Evolutionary conservation across 2,888 invertebrate species (phyloP).

Genomic region (Eutolmus rufibarbis): DNA sequence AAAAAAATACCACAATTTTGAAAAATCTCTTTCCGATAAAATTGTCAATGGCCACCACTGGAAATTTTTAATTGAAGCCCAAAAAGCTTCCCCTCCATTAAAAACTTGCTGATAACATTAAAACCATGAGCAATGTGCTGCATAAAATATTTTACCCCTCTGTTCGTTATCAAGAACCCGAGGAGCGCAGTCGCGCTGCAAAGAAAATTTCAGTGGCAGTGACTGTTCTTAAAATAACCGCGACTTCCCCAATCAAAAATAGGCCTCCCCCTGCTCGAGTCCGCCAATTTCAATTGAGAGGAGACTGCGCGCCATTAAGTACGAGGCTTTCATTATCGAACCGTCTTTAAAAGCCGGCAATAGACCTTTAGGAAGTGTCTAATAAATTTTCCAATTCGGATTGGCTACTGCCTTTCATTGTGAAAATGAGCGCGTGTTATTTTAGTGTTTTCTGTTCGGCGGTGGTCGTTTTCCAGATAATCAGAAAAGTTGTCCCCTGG

Average conservation of each 20-base stretch:
- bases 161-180: neutral
- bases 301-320: neutral
- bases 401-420: neutral
- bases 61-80: neutral
- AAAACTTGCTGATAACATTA: neutral
- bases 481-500: slow-evolving; percentile 60
- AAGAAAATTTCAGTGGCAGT: neutral
- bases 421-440: slow-evolving; percentile 21
- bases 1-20: too few species aligned
- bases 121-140: neutral
- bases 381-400: neutral
- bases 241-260: neutral
- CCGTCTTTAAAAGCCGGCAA: slow-evolving; percentile 12
- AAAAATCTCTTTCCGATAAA: neutral
- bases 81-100: neutral
- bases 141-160: neutral
- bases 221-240: neutral
- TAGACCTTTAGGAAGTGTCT: neutral
- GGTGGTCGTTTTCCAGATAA: slow-evolving; percentile 58
- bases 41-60: neutral
- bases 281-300: neutral
- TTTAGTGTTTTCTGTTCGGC: slow-evolving; percentile 2
- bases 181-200: neutral
- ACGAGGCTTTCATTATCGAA: slow-evolving; percentile 20
- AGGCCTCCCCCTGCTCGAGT: neutral